Conservation (phyloP, 1,140 invertebrate species). For the Polypedilum pembai region DNA sequence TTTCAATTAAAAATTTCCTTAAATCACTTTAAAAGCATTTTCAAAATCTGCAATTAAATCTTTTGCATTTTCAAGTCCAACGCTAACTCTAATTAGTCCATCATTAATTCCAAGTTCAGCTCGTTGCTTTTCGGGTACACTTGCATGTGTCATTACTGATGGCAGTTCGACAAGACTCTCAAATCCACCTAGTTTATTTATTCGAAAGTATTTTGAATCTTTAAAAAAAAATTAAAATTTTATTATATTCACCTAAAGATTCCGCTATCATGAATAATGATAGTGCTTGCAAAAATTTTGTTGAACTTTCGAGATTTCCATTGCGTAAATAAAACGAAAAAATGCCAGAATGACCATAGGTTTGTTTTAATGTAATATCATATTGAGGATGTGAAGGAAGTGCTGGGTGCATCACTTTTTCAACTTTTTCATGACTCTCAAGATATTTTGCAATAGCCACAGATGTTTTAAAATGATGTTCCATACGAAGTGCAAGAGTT, state of each 20-base stretch:
- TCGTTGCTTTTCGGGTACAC: slow-evolving; percentile 64
- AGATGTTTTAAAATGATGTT: slow-evolving; percentile 73
- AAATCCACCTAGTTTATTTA: slow-evolving; percentile 88
- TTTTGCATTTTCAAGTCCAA: slow-evolving; percentile 80
- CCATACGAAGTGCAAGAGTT: slow-evolving; percentile 88
- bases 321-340: slow-evolving; percentile 83
- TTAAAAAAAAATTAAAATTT: too few relatives aligned
- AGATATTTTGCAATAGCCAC: slow-evolving; percentile 72
- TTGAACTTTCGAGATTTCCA: slow-evolving; percentile 59
- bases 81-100: slow-evolving; percentile 79
- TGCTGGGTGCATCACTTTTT: slow-evolving; percentile 78
- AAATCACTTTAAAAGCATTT: slow-evolving; percentile 54
- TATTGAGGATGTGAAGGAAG: slow-evolving; percentile 89
- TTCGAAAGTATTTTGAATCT: too few relatives aligned
- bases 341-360: slow-evolving; percentile 86
- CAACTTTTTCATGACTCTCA: slow-evolving; percentile 67
- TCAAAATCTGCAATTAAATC: slow-evolving; percentile 84
- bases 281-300: slow-evolving; percentile 66
- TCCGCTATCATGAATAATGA: slow-evolving; percentile 87
- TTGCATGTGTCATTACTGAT: slow-evolving; percentile 77
- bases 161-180: slow-evolving; percentile 85
- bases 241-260: slow-evolving; percentile 92
- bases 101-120: slow-evolving; percentile 75
- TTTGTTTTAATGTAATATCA: slow-evolving; percentile 73
- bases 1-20: not conserved